Percentiles rank a stretch among this genome's conserved stretches.
Evolutionary conservation across 2,797 vertebrate genomes (phyloP).

Genomic region (Ctenopoma kingsleyae): DNA sequence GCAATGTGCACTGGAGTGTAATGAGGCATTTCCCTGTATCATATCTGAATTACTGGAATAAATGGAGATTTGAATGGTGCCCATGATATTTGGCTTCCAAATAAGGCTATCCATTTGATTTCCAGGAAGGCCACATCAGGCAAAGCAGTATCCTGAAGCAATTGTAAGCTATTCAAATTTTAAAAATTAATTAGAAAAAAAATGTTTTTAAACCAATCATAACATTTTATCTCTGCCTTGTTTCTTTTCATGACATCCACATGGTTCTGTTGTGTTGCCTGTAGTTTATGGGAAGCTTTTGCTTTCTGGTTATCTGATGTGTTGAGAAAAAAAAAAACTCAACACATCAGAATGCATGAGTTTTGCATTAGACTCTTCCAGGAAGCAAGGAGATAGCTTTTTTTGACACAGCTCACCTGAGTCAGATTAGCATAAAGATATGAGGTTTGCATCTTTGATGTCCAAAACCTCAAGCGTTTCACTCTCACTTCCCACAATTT

Average conservation of each 20-base stretch:
- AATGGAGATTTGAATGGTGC: conserved; percentile 62
- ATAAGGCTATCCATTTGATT: conserved; percentile 46
- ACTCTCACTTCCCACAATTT: conserved; percentile 63
- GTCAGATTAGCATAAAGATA: conserved; percentile 66
- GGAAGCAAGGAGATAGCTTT: conserved; percentile 62
- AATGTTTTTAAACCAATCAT: background rate
- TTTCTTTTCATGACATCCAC: conserved; percentile 25
- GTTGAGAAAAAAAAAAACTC: conserved; percentile 40
- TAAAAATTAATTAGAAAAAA: background rate
- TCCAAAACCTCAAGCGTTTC: conserved; percentile 62
- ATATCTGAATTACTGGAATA: conserved; percentile 66
- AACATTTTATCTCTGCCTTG: background rate
- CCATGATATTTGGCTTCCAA: conserved; percentile 51
- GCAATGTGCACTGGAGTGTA: conserved; percentile 22
- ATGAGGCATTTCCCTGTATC: conserved; percentile 47
- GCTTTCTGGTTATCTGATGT: conserved; percentile 62
- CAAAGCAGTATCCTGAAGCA: background rate
- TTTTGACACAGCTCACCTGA: conserved; percentile 72
- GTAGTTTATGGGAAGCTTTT: conserved; percentile 67
- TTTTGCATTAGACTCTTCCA: conserved; percentile 65
- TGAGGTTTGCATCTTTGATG: conserved; percentile 52
- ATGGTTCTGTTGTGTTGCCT: conserved; percentile 30
- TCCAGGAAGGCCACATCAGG: conserved; percentile 55
- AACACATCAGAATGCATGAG: background rate
- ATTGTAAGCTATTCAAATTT: conserved; percentile 17